Conservation (phyloP, 2,888 invertebrate genomes). For the Lasioglossum figueresi region DNA sequence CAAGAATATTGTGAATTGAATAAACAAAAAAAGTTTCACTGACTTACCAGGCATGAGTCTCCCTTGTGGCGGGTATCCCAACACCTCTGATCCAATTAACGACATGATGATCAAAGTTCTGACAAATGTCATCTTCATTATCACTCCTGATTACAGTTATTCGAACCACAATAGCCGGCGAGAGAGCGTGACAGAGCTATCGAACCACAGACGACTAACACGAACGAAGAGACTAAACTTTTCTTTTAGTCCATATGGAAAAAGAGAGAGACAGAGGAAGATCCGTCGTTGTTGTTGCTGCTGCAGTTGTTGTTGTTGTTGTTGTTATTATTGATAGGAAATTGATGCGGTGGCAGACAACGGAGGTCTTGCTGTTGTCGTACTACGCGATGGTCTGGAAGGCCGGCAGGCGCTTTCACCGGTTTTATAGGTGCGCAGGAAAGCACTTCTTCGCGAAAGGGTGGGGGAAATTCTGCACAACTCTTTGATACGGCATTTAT, state of each 20-base stretch:
- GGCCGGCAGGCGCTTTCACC: constrained; percentile 82
- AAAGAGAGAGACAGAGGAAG: neutral
- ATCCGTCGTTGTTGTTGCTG: constrained; percentile 28
- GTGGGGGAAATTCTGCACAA: constrained; percentile 62
- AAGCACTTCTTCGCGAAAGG: constrained; percentile 77
- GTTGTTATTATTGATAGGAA: constrained; percentile 17
- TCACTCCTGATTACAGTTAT: constrained; percentile 68
- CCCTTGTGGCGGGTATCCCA: constrained; percentile 81
- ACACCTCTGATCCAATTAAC: constrained; percentile 73
- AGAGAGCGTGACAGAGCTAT: neutral
- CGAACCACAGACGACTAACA: constrained; percentile 13
- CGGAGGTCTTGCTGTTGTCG: constrained; percentile 80
- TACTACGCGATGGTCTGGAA: constrained; percentile 82
- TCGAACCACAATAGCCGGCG: constrained; percentile 56
- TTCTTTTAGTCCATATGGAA: neutral
- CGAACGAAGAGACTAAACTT: constrained; percentile 11
- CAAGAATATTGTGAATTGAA: neutral
- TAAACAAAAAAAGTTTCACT: neutral
- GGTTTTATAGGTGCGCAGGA: constrained; percentile 82
- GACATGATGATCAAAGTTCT: constrained; percentile 65
- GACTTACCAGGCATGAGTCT: constrained; percentile 79
- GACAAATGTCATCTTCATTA: constrained; percentile 68
- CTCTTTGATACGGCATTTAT: constrained; percentile 43
- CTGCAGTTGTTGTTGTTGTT: constrained; percentile 23
- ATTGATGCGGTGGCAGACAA: constrained; percentile 48